Evolutionary conservation across 2,113 vertebrate species (phyloP).

Genomic region (Cariama cristata): DNA sequence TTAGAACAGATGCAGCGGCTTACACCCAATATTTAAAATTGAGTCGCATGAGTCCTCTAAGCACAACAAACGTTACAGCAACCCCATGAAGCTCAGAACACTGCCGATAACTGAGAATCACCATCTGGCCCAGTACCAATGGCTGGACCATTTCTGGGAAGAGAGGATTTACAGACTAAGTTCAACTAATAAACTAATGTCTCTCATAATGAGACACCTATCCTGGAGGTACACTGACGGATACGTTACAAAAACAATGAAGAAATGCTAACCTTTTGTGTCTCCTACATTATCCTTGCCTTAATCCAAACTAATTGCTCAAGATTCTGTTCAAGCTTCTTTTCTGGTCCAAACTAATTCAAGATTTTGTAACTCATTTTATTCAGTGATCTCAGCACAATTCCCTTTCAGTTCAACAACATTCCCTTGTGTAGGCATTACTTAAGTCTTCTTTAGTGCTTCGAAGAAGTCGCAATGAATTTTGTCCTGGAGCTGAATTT

Average conservation of each 20-base stretch:
- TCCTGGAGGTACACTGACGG: background rate
- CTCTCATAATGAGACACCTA: background rate
- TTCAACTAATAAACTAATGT: background rate
- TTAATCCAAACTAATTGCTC: background rate
- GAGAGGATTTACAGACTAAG: background rate
- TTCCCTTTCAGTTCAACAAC: background rate
- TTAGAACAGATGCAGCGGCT: background rate
- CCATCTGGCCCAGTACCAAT: background rate
- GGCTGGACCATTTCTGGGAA: background rate
- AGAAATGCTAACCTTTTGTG: background rate
- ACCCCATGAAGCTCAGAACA: background rate
- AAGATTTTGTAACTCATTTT: background rate
- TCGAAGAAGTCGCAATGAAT: background rate
- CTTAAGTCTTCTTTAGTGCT: background rate
- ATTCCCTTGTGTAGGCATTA: background rate
- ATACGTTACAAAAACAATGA: background rate
- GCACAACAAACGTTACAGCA: background rate
- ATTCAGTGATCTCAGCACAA: accelerated
- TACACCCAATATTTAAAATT: background rate
- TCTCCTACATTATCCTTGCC: background rate
- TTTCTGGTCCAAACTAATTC: background rate
- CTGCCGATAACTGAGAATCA: background rate
- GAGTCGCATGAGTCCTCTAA: background rate
- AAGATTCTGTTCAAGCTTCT: background rate
- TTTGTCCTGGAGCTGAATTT: background rate